Evolutionary conservation across 2,113 vertebrate species (phyloP), one percentile per base, ranked within the genome.

Genomic region (Heterochromis multidens): DNA sequence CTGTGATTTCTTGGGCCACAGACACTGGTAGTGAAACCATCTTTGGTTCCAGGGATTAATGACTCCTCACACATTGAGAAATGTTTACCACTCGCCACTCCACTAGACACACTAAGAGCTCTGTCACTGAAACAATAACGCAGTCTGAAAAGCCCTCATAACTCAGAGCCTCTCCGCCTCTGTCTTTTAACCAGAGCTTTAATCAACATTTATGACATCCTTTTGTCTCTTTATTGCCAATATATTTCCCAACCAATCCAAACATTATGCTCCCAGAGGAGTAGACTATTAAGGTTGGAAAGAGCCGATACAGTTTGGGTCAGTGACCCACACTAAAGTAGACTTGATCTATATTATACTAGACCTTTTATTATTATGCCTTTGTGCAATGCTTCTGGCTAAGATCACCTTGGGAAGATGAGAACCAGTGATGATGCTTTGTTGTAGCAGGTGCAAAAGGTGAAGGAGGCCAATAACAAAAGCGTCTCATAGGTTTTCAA

Each of bases 161-260:
- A 96, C 92, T 96, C 96, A 96, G 92, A 85, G 86, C 93, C 87
- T 87, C 85, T 92, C 88, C 90, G 94, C 94, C 95, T 94, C 87
- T 93, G 93, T 95, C 94, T 95, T 95, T 96, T 96, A 96, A 96
- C 94, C 95, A 88, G 89, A 90, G 95, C 93, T 95, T 96, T 96
- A 96, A 96, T 96, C 96, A 96, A 96, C 93, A 89, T 96, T 96
- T 96, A 96, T 96, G 95, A 95, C 95, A 96, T 94, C 93, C 95
- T 93, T 96, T 96, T 96, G 95, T 96, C 94, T 95, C 93, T 96
- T 96, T 96, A 96, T 95, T 95, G 96, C 94, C 95, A 92, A 96
- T 96, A 96, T 96, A 96, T 96, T 96, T 96, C 91, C 92, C 86
- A 89, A 95, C 90, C 93, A 89, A 95, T 95, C 96, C 94, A 95